A percentile compares a stretch with the other conserved stretches of the same genome.
phyloP scores from a whole-genome alignment of 2,113 vertebrate genomes.

The Fregetta grallaria region DNA sequence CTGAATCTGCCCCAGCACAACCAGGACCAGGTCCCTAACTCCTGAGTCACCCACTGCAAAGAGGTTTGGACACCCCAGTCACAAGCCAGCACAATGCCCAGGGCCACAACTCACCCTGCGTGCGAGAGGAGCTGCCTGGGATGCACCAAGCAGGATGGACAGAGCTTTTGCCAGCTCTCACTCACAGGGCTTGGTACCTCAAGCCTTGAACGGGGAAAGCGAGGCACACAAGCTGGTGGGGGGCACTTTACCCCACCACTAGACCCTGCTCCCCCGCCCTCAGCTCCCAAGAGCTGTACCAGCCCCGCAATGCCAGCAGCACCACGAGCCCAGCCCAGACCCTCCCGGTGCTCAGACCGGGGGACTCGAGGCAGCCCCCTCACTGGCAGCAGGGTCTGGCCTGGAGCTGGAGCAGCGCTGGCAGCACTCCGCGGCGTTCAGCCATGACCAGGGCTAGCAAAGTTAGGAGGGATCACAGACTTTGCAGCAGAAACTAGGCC shows the following conservation, averaged over 20 bases:
- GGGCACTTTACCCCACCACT: neutral
- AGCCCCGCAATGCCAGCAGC: too few species aligned
- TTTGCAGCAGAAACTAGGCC: neutral
- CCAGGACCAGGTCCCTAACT: neutral
- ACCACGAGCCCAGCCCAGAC: fast-evolving
- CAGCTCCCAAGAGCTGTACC: neutral
- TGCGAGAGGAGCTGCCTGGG: neutral
- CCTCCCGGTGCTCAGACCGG: fast-evolving
- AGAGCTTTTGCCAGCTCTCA: neutral
- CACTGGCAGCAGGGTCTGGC: fast-evolving
- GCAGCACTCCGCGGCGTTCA: fast-evolving
- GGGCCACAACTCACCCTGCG: neutral
- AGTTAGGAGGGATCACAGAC: neutral
- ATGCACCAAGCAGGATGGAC: neutral
- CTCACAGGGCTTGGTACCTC: fast-evolving
- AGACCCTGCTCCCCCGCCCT: neutral
- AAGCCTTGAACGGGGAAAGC: neutral
- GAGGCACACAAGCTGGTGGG: neutral
- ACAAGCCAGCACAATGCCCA: neutral
- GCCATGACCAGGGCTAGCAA: neutral
- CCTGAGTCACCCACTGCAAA: neutral
- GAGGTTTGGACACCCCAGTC: neutral
- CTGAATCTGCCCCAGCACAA: neutral
- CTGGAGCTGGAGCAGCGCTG: neutral
- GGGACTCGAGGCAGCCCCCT: neutral